Conservation (phyloP, 2,888 invertebrate genomes). For the Dolichomitus sp. region DNA sequence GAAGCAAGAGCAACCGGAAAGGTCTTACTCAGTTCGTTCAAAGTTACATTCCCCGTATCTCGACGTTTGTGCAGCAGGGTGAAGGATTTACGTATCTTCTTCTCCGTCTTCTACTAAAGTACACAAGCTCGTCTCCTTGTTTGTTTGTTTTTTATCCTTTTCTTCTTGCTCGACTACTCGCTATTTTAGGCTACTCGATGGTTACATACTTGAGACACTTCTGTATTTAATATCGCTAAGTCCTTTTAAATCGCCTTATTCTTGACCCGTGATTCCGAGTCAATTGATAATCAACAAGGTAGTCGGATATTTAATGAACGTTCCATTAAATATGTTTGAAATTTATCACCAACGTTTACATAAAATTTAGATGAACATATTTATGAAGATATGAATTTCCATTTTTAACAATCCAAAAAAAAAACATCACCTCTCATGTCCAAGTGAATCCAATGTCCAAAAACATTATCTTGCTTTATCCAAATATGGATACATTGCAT, state of each 20-base stretch:
- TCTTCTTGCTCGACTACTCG: background rate
- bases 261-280: no score
- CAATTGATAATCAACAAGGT: no score
- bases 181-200: constrained; percentile 3
- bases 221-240: background rate
- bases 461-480: no score
- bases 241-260: background rate
- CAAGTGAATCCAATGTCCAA: no score
- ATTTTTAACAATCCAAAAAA: no score
- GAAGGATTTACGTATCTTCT: constrained; percentile 79
- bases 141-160: background rate
- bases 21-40: constrained; percentile 67
- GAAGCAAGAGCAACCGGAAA: constrained; percentile 60
- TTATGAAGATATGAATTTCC: no score
- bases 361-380: no score
- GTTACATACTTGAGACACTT: constrained; percentile 1
- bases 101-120: constrained; percentile 28
- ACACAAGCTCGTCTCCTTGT: constrained; percentile 9
- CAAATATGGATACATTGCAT: no score
- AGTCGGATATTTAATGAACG: no score
- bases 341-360: no score
- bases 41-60: constrained; percentile 78
- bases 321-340: no score
- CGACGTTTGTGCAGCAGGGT: constrained; percentile 80
- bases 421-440: no score